These are phyloP conservation scores for Lepisosteus oculatus DNA, from an alignment of 2,113 vertebrate genomes.

Conservation along the genomic window DNA sequence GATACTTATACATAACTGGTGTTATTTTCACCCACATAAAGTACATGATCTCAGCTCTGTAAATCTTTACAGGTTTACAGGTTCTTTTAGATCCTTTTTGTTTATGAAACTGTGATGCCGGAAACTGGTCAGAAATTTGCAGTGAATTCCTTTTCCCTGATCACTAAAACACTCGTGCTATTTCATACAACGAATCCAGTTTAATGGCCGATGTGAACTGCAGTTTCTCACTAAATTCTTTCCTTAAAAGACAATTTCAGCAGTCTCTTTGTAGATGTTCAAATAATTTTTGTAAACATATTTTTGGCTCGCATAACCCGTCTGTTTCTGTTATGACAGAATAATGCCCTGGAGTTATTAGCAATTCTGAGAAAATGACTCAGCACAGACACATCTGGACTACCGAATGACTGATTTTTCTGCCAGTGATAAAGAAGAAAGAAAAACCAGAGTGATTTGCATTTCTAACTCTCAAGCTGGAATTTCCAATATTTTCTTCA, in stretches of 20 bases:
- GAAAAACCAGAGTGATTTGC: neutral
- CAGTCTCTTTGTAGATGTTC: neutral
- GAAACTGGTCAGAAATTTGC: no score
- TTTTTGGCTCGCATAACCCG: constrained; percentile 5
- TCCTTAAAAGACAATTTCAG: constrained; percentile 6
- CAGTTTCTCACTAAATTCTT: neutral
- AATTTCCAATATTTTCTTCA: neutral
- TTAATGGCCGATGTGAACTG: no score
- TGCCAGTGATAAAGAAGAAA: neutral
- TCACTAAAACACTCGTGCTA: neutral
- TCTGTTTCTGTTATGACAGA: constrained; percentile 8
- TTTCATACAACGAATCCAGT: neutral
- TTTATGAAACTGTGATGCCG: no score
- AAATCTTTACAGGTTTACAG: no score
- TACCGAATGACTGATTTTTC: constrained; percentile 7
- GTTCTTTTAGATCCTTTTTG: no score
- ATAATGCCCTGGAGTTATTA: neutral
- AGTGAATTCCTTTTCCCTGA: neutral
- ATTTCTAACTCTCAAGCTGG: neutral
- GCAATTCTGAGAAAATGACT: constrained; percentile 15
- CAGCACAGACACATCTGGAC: neutral
- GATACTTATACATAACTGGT: no score
- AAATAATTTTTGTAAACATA: constrained; percentile 6
- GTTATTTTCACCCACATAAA: no score
- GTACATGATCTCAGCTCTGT: no score